Conservation (phyloP, 1,140 invertebrate species). For the Cyrtorhinus lividipennis region DNA sequence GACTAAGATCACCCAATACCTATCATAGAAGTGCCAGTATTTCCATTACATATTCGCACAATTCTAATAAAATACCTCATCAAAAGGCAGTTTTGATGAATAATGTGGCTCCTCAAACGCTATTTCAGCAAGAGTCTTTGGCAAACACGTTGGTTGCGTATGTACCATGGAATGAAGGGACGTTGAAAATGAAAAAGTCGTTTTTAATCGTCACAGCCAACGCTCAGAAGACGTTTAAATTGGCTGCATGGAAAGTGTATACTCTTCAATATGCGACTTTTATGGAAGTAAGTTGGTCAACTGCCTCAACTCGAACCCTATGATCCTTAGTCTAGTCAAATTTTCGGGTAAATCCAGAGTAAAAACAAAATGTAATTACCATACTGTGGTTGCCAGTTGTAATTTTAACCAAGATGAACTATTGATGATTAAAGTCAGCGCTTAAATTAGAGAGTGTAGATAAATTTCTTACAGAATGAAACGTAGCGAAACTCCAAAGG, state of each 20-base stretch:
- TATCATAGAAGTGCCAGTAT: no score
- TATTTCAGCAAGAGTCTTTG: conserved; percentile 3
- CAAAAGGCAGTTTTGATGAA: no score
- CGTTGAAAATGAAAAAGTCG: conserved; percentile 2
- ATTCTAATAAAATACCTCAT: no score
- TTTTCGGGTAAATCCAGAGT: neutral
- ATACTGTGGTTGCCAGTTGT: neutral
- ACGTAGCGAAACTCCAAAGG: no score
- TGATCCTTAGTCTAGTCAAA: neutral
- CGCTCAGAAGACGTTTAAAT: neutral
- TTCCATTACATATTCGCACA: no score
- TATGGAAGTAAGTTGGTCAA: conserved; percentile 8
- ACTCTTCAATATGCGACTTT: conserved; percentile 12
- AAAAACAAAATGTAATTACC: neutral
- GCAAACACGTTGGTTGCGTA: neutral
- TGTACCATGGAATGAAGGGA: neutral
- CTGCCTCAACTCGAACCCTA: no score
- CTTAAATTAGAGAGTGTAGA: no score
- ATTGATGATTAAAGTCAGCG: no score
- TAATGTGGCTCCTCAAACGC: no score
- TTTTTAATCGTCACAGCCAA: neutral
- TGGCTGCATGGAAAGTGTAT: conserved; percentile 11
- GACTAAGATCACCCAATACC: no score
- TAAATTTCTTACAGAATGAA: no score
- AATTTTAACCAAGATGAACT: no score